A percentile compares a stretch with the other conserved stretches of the same genome.
Evolutionary conservation across 2,888 invertebrate genomes (phyloP).

Genomic region (Masnerella sp.): DNA sequence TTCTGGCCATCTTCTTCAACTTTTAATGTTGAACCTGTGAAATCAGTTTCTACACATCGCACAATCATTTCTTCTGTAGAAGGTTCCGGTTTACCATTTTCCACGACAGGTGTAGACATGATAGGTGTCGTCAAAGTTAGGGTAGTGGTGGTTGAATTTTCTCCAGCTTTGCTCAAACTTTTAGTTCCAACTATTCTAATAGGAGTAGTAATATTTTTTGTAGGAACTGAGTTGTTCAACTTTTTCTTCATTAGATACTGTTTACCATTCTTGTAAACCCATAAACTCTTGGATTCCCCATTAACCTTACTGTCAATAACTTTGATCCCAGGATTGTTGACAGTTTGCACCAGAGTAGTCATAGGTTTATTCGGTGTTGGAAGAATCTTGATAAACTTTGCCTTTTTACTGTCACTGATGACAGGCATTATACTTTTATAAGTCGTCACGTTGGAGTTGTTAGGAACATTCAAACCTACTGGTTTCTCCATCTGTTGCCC

Average conservation of each 20-base stretch:
- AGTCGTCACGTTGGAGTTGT: constrained; percentile 2
- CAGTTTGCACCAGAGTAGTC: background rate
- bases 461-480: background rate
- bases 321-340: background rate
- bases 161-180: too few relatives aligned
- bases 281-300: too few relatives aligned
- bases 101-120: too few relatives aligned
- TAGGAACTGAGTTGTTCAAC: too few relatives aligned
- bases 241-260: too few relatives aligned
- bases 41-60: constrained; percentile 13
- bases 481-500: constrained; percentile 61
- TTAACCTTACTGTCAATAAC: background rate
- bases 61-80: background rate
- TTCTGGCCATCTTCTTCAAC: constrained; percentile 3
- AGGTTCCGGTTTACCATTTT: background rate
- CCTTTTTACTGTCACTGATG: constrained; percentile 21
- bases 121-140: too few relatives aligned
- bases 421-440: constrained; percentile 49
- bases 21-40: constrained; percentile 28
- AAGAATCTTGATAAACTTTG: constrained; percentile 43
- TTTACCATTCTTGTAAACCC: too few relatives aligned
- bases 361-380: constrained; percentile 7
- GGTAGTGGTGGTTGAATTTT: background rate
- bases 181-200: too few relatives aligned
- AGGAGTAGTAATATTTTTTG: too few relatives aligned